Percentiles rank a stretch among this genome's conserved stretches.
phyloP scores from a whole-genome alignment of 2,797 vertebrate genomes.

The Cryptoprocta ferox region DNA sequence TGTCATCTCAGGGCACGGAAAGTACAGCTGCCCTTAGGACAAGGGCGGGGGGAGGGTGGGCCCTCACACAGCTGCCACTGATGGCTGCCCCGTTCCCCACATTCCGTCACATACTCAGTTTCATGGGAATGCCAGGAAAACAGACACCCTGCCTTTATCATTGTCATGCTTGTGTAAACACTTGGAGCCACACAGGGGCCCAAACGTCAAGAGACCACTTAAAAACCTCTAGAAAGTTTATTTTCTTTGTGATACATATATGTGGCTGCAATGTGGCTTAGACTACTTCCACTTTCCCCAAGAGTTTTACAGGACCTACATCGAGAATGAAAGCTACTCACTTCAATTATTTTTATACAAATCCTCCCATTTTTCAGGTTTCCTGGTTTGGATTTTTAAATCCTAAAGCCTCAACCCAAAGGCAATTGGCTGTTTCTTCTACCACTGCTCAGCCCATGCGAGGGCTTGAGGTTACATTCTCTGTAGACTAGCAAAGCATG shows the following conservation, averaged over 20 bases:
- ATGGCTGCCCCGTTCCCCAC: rapidly evolving
- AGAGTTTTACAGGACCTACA: background rate
- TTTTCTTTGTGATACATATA: background rate
- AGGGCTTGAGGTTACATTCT: background rate
- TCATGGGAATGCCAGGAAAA: background rate
- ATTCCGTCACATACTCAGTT: background rate
- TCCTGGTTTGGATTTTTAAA: background rate
- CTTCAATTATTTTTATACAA: background rate
- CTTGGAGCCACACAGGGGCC: background rate
- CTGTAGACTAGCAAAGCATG: background rate
- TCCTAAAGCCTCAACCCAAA: background rate
- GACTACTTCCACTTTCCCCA: background rate
- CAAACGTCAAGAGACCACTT: background rate
- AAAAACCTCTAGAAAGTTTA: background rate
- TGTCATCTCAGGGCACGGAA: background rate
- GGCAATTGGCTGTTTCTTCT: background rate
- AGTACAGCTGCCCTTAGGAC: background rate
- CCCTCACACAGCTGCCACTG: rapidly evolving
- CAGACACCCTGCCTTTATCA: rapidly evolving
- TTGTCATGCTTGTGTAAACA: background rate
- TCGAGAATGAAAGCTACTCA: background rate
- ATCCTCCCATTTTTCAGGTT: background rate
- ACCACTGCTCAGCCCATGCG: rapidly evolving
- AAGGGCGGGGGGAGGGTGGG: no score
- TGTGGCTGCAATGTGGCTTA: background rate